Percentiles rank a stretch among this genome's conserved stretches.
Conservation (phyloP, 64 coral and sea anemone genomes). For the Dendronephthya gigantea region DNA sequence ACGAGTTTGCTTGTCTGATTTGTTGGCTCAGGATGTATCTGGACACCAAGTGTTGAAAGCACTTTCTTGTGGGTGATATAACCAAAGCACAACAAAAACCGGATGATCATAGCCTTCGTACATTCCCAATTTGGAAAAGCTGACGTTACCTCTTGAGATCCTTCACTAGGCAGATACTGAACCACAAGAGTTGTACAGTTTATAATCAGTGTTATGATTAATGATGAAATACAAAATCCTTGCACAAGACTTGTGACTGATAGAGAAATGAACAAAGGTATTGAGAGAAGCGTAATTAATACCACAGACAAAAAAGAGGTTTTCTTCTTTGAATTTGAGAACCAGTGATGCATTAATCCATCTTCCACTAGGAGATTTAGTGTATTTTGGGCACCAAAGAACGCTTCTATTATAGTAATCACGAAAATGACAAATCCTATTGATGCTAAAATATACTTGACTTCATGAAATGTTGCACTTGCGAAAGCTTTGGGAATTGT, state of each 20-base stretch:
- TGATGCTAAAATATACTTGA: not conserved
- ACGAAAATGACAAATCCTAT: not conserved
- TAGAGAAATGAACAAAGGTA: not conserved
- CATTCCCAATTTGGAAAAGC: conserved; percentile 13
- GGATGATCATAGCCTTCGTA: not conserved
- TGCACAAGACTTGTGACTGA: not conserved
- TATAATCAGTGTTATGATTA: not conserved
- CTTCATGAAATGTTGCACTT: not conserved
- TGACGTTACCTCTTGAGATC: not conserved
- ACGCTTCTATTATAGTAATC: not conserved
- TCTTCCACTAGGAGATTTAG: not conserved
- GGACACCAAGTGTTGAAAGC: not conserved
- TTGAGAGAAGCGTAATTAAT: not conserved
- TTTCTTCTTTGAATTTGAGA: not conserved
- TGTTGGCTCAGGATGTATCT: not conserved
- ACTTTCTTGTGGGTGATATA: conserved; percentile 11
- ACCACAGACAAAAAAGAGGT: not conserved
- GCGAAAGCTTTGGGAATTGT: not conserved
- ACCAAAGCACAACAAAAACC: not conserved
- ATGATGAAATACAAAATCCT: not conserved
- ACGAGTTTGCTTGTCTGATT: not conserved
- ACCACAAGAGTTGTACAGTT: not conserved
- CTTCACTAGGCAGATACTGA: not conserved
- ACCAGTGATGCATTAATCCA: not conserved
- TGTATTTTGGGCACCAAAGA: not conserved